Base-by-base conservation (phyloP, 2,888 invertebrate genomes). In the Ectropis crepuscularia region DNA sequence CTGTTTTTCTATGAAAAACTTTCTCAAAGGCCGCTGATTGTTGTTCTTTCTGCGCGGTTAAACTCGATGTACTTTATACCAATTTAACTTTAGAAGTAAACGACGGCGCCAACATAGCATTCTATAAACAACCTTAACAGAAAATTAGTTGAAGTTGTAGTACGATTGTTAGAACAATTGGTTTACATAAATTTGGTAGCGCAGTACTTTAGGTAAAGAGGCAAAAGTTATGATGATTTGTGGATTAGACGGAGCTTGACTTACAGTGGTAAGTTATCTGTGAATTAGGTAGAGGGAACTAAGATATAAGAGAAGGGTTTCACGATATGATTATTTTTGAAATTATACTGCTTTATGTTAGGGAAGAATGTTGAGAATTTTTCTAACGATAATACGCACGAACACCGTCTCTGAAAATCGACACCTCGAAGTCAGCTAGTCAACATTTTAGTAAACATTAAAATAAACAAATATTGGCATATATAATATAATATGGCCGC, bases 1-100 rank as follows among this genome's bases (percentile, higher is more conserved):
- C 60, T 55, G 54, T 61, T 61, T 50, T 62, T 62, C 10, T 57
- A 57, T 47, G 42, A 28, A n/a, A 61, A 61, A 57, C 38, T 58
- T 57, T 60, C 10, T 54, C 60, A 53, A 66, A 70, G 60, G 54
- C 46, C 54, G 47, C 47, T 62, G 65, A 68, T 68, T 68, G 59
- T 57, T 57, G 62, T 68, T 64, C 57, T 57, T 63, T 67, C 50
- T 61, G 39, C 55, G 65, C 53, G 55, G 59, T 57, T 68, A 63
- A 54, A 55, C 54, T 68, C 51, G 10, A 37, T 12, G 53, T 60
- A 53, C 53, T 62, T 66, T 66, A 46, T 5, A 12, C 38, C 41
- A 42, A 28, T 6, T 28, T 28, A 41, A 37, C 11, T 51, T 6
- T 51, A 28, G 7, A 28, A 10, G 5, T 51, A 12, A 39, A 10